phyloP scores from a whole-genome alignment of 2,888 invertebrate species.

The Andrena bucephala region DNA sequence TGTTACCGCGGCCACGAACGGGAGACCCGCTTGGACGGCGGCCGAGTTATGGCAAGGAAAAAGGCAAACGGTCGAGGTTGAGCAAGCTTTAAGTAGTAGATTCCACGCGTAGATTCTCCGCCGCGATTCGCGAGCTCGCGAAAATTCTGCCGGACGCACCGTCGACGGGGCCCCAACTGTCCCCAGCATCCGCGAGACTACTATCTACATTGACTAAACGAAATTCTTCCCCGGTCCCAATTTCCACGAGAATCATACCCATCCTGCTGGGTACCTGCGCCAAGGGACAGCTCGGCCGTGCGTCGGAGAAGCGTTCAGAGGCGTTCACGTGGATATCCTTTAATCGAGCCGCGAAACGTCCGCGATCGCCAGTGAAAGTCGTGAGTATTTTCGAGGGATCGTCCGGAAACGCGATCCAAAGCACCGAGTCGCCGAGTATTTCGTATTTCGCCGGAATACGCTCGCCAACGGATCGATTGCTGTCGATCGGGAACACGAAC shows the following conservation, averaged over 20 bases:
- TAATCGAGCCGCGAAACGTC: not conserved
- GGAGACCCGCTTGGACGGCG: conserved; percentile 53
- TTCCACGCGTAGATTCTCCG: conserved; percentile 39
- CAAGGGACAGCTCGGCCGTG: not conserved
- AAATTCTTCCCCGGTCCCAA: not conserved
- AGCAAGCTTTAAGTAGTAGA: conserved; percentile 62
- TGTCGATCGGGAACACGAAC: not conserved
- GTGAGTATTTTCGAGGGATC: conserved; percentile 43
- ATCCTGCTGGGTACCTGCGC: not conserved
- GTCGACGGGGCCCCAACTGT: not conserved
- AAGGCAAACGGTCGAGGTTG: conserved; percentile 67
- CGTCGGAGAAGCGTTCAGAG: not conserved
- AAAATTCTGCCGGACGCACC: conserved; percentile 4
- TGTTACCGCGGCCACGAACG: conserved; percentile 43
- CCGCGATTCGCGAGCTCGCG: conserved; percentile 26
- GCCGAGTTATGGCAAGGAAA: conserved; percentile 66
- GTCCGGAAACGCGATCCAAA: conserved; percentile 5
- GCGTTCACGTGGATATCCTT: not conserved
- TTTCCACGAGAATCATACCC: not conserved
- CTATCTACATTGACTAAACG: not conserved
- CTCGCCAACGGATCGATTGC: conserved; percentile 6
- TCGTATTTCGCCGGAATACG: conserved; percentile 19
- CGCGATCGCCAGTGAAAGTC: conserved; percentile 6
- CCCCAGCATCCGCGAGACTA: not conserved
- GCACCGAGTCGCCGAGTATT: conserved; percentile 16